Conservation (phyloP, 2,113 vertebrate species). For the Perca schrenkii region DNA sequence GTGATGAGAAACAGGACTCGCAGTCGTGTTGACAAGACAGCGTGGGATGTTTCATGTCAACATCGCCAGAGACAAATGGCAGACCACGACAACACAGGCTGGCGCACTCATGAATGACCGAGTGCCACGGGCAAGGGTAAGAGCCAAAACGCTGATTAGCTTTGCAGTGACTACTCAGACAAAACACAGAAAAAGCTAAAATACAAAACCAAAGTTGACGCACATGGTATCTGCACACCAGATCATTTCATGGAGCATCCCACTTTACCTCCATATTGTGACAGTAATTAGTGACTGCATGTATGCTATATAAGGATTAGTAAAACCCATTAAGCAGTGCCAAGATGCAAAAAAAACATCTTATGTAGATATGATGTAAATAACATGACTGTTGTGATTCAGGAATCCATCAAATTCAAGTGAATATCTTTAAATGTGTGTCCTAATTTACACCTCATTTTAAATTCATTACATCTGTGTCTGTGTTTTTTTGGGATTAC, state of each 20-base stretch:
- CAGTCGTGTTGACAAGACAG: conserved; percentile 38
- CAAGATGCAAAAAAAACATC: background rate
- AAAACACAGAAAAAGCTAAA: conserved; percentile 8
- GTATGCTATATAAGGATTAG: background rate
- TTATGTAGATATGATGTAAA: background rate
- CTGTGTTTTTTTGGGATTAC: conserved; percentile 10
- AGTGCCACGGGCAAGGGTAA: conserved; percentile 15
- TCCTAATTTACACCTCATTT: conserved; percentile 21
- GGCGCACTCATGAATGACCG: conserved; percentile 55
- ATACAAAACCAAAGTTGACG: background rate
- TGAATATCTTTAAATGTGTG: background rate
- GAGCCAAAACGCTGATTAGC: conserved; percentile 38
- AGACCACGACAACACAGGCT: conserved; percentile 57
- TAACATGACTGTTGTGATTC: background rate
- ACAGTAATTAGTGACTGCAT: background rate
- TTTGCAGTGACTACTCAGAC: conserved; percentile 28
- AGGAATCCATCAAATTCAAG: background rate
- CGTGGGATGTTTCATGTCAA: conserved; percentile 50
- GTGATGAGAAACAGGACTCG: conserved; percentile 19
- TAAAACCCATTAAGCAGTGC: background rate
- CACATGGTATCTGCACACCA: background rate
- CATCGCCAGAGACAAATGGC: conserved; percentile 50
- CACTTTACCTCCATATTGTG: background rate
- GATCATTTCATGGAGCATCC: background rate
- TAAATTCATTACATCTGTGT: conserved; percentile 12